phyloP scores from a whole-genome alignment of 2,113 vertebrate species.

The Zosterops japonicus region DNA sequence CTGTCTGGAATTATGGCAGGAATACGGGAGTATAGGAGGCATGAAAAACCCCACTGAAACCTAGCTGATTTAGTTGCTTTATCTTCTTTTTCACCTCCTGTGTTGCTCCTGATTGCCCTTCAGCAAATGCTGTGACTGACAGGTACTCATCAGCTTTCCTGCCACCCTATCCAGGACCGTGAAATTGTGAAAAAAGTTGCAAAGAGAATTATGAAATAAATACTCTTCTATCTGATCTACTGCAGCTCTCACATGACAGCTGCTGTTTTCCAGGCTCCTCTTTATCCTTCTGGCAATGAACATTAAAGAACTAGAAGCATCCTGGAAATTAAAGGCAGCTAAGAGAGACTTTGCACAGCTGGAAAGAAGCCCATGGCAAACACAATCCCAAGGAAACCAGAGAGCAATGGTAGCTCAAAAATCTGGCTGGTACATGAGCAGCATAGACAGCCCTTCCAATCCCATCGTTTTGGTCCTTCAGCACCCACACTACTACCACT shows the following conservation, averaged over 20 bases:
- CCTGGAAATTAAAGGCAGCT: slow-evolving; percentile 23
- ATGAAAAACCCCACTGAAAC: neutral
- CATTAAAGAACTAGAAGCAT: neutral
- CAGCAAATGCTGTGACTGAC: neutral
- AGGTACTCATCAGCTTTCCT: neutral
- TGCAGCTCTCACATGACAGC: neutral
- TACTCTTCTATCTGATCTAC: slow-evolving; percentile 8
- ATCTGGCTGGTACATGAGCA: neutral
- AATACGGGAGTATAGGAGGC: neutral
- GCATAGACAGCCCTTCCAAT: neutral
- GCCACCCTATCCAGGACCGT: neutral
- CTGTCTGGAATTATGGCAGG: neutral
- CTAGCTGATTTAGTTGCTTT: neutral
- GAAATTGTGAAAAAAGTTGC: slow-evolving; percentile 19
- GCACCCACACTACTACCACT: rapidly evolving
- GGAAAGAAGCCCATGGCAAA: slow-evolving; percentile 11
- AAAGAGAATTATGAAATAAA: neutral
- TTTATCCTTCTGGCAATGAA: slow-evolving; percentile 6
- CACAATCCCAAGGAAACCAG: neutral
- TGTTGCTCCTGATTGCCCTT: neutral
- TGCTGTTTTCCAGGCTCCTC: slow-evolving; percentile 29
- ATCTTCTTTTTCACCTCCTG: neutral
- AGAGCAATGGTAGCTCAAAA: neutral
- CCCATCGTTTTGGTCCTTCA: neutral
- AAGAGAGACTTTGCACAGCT: neutral